Evolutionary conservation across 2,888 invertebrate genomes (phyloP), one percentile per base, ranked within the genome.

Genomic region (Micropterix aruncella): DNA sequence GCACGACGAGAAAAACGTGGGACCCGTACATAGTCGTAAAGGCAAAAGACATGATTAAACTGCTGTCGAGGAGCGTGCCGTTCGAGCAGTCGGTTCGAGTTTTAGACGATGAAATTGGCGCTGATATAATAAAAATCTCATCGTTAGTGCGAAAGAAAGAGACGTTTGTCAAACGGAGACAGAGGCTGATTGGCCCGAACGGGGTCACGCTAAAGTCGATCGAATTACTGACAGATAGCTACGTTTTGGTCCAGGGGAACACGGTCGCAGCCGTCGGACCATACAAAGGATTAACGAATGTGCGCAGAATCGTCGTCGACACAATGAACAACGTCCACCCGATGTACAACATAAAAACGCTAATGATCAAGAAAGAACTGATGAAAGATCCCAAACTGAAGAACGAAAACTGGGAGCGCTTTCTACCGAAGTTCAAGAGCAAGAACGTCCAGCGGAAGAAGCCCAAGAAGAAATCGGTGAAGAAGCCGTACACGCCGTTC

Each of bases 241-340:
- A 97, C 64, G 87, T 99, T 0, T 70, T 95, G 40, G 93, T 97
- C 0, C 96, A 97, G 67, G 99, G 99, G 3, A 92, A 92, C 57
- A 99, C 99, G 7, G 97, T 99, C 0, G 79, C 97, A 12, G 89
- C 91, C 0, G 70, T 99, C n/a, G 99, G 99, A 0, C 94, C 97
- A 2, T 90, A 94, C 57, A 86, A 83, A 64, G 97, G 97, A 0
- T 61, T 91, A 17, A 79, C 83, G 45, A 86, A 89, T 62, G 89
- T 90, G 0, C 73, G 95, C 45, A 80, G 86, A 53, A 89, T 99
- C 55, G 89, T 91, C 1, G 84, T 87, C 57, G 97, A 99, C 54
- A 95, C 95, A 1, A 96, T 99, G 96, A 91, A 90, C 59, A 99
- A 99, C 62, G 79, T 99, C 44, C 99, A 99, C 70, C 99, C 99